These are phyloP conservation scores for Leptopilina drosophilae DNA, from an alignment of 2,888 invertebrate genomes.

Conservation along the genomic window DNA sequence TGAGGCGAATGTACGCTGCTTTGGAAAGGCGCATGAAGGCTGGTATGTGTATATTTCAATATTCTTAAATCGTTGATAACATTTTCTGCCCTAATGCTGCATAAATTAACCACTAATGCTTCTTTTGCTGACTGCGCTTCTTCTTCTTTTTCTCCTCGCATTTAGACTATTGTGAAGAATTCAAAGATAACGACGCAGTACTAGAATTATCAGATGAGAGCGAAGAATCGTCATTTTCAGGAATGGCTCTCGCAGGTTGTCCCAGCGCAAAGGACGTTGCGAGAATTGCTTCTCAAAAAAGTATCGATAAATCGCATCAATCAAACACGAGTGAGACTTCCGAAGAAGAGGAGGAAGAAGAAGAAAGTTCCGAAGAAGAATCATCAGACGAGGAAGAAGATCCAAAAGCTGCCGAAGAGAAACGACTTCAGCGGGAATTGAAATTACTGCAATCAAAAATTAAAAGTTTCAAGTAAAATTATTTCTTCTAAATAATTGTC, in stretches of 20 bases:
- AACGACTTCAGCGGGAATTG: slow-evolving; percentile 83
- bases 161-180: slow-evolving; percentile 57
- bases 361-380: slow-evolving; percentile 79
- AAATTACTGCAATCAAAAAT: slow-evolving; percentile 81
- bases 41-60: slow-evolving; percentile 59
- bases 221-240: slow-evolving; percentile 72
- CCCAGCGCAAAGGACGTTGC: slow-evolving; percentile 76
- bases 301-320: slow-evolving; percentile 71
- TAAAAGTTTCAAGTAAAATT: slow-evolving; percentile 75
- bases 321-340: slow-evolving; percentile 65
- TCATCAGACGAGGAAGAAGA: slow-evolving; percentile 83
- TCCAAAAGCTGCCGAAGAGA: slow-evolving; percentile 81
- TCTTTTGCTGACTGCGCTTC: slow-evolving; percentile 40
- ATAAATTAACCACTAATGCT: slow-evolving; percentile 17
- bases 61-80: neutral
- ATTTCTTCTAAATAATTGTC: neutral
- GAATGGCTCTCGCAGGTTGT: slow-evolving; percentile 75
- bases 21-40: slow-evolving; percentile 82
- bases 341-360: slow-evolving; percentile 76
- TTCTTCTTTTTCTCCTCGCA: slow-evolving; percentile 35
- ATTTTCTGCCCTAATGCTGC: neutral
- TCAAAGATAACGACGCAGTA: slow-evolving; percentile 62
- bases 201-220: slow-evolving; percentile 67
- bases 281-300: slow-evolving; percentile 73
- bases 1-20: slow-evolving; percentile 86